phyloP scores from a whole-genome alignment of 2,888 invertebrate species.

The Trachelus stipa region DNA sequence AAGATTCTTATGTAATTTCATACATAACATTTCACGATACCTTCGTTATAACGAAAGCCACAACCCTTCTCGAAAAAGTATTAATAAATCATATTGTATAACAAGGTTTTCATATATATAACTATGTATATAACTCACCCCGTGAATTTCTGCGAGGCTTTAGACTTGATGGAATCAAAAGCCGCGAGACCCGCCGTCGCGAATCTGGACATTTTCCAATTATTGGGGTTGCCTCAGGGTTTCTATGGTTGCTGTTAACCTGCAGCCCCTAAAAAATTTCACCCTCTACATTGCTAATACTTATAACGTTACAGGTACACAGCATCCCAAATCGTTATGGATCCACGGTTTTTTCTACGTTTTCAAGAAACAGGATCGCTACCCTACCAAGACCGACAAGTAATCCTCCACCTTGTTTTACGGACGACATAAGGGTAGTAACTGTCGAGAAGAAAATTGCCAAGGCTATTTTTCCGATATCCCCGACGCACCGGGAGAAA shows the following conservation, averaged over 20 bases:
- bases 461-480: slow-evolving; percentile 20
- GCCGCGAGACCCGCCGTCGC: slow-evolving; percentile 63
- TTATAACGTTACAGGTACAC: not conserved
- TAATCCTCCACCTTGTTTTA: not conserved
- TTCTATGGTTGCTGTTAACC: slow-evolving; percentile 49
- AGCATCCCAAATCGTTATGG: not conserved
- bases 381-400: not conserved
- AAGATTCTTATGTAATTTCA: not conserved
- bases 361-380: not conserved
- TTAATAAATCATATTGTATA: not conserved
- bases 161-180: slow-evolving; percentile 59
- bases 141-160: slow-evolving; percentile 57
- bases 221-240: slow-evolving; percentile 63
- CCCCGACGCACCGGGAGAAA: slow-evolving; percentile 3
- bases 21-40: not conserved
- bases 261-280: slow-evolving; percentile 58
- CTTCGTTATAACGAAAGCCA: not conserved
- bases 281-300: not conserved
- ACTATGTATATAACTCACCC: slow-evolving; percentile 44
- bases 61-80: not conserved
- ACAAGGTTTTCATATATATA: not conserved
- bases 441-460: not conserved
- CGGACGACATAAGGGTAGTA: not conserved
- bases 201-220: slow-evolving; percentile 66
- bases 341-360: not conserved